Conservation (phyloP, 2,888 invertebrate genomes). For the Athetis lepigone region DNA sequence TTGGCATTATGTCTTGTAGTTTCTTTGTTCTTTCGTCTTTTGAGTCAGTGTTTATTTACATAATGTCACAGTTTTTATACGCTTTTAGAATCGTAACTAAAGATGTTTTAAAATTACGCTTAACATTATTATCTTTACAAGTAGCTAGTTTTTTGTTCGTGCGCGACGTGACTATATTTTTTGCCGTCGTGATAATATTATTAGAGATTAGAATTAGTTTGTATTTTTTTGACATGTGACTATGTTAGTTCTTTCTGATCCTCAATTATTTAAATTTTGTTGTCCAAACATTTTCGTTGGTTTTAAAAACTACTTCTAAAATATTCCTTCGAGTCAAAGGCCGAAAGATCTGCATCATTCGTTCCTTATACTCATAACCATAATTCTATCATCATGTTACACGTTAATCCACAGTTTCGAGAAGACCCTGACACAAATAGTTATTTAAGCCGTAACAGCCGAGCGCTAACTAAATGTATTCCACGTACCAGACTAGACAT, state of each 20-base stretch:
- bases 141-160: slow-evolving; percentile 10
- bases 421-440: slow-evolving; percentile 63
- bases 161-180: not conserved
- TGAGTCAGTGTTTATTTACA: slow-evolving; percentile 51
- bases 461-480: slow-evolving; percentile 62
- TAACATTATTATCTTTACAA: not conserved
- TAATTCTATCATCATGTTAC: slow-evolving; percentile 32
- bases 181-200: slow-evolving; percentile 11
- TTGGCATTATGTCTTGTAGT: slow-evolving; percentile 55
- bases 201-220: slow-evolving; percentile 1
- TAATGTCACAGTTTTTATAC: slow-evolving; percentile 23
- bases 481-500: slow-evolving; percentile 59
- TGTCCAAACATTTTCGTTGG: not conserved
- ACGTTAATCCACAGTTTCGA: slow-evolving; percentile 43
- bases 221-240: not conserved
- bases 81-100: not conserved
- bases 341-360: not conserved
- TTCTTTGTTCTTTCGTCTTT: slow-evolving; percentile 43
- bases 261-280: not conserved
- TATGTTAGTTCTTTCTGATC: not conserved
- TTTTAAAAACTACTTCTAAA: not conserved
- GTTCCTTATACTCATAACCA: slow-evolving; percentile 11
- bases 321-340: slow-evolving; percentile 8
- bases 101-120: slow-evolving; percentile 17
- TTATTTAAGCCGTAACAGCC: slow-evolving; percentile 47